These are phyloP conservation scores for Myzus persicae DNA, from an alignment of 1,140 invertebrate genomes.

Conservation along the genomic window DNA sequence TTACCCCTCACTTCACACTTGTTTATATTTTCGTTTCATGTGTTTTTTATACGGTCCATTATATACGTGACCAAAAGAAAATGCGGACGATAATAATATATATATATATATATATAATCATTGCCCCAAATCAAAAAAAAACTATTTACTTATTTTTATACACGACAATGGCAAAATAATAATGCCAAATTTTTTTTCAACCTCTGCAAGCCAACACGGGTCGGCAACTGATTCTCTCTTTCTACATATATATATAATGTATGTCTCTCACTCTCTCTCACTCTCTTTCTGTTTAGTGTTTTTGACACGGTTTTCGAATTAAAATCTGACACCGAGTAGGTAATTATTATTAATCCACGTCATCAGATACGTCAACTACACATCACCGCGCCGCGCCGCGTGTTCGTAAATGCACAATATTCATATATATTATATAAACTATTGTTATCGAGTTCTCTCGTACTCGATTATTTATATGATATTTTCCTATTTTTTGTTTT, in stretches of 20 bases:
- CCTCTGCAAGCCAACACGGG: neutral
- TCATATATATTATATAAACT: neutral
- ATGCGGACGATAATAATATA: neutral
- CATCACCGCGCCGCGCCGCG: neutral
- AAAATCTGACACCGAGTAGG: constrained; percentile 55
- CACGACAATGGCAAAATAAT: constrained; percentile 49
- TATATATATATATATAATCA: constrained; percentile 1
- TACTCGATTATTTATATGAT: constrained; percentile 15
- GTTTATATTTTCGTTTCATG: constrained; percentile 25
- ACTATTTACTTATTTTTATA: constrained; percentile 24
- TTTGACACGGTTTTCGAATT: constrained; percentile 57
- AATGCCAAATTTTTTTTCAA: constrained; percentile 48
- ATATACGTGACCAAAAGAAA: constrained; percentile 52
- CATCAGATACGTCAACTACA: constrained; percentile 52
- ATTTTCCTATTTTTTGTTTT: constrained; percentile 18
- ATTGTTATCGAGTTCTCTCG: constrained; percentile 4
- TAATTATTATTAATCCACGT: constrained; percentile 58
- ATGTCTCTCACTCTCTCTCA: neutral
- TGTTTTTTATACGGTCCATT: constrained; percentile 44
- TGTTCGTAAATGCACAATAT: neutral
- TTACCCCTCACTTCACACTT: neutral
- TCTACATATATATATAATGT: neutral
- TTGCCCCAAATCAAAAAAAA: constrained; percentile 31
- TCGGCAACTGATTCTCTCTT: constrained; percentile 20
- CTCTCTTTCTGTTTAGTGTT: constrained; percentile 26